Conservation (phyloP, 2,888 invertebrate genomes). For the Tromatobia lineatoria region DNA sequence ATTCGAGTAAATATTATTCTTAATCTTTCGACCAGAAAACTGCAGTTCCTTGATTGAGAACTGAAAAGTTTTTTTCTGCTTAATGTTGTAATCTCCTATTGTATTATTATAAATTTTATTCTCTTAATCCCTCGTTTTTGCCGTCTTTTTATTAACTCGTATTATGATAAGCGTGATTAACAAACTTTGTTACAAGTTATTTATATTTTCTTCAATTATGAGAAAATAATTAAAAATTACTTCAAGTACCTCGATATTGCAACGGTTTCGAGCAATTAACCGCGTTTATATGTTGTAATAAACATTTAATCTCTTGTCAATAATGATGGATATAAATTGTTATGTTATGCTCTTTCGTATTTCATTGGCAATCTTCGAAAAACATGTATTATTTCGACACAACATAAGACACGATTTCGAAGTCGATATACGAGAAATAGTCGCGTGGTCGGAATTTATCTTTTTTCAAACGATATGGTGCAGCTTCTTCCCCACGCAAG, state of each 20-base stretch:
- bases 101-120: too few species aligned
- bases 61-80: too few species aligned
- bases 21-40: too few species aligned
- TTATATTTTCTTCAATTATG: not conserved
- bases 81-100: too few species aligned
- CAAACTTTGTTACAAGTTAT: not conserved
- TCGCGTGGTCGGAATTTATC: not conserved
- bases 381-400: not conserved
- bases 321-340: not conserved
- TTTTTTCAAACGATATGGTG: not conserved
- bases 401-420: not conserved
- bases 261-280: not conserved
- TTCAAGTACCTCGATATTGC: not conserved
- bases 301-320: not conserved
- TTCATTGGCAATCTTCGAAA: not conserved
- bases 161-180: not conserved
- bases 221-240: not conserved
- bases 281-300: not conserved
- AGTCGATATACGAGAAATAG: not conserved
- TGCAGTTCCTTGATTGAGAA: too few species aligned
- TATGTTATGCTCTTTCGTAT: not conserved
- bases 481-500: conserved; percentile 7
- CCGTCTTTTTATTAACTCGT: not conserved
- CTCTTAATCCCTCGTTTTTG: too few species aligned
- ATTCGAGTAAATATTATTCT: too few species aligned